A percentile compares a stretch with the other conserved stretches of the same genome.
Evolutionary conservation across 1,140 invertebrate genomes (phyloP).

Genomic region (Formica selysi): DNA sequence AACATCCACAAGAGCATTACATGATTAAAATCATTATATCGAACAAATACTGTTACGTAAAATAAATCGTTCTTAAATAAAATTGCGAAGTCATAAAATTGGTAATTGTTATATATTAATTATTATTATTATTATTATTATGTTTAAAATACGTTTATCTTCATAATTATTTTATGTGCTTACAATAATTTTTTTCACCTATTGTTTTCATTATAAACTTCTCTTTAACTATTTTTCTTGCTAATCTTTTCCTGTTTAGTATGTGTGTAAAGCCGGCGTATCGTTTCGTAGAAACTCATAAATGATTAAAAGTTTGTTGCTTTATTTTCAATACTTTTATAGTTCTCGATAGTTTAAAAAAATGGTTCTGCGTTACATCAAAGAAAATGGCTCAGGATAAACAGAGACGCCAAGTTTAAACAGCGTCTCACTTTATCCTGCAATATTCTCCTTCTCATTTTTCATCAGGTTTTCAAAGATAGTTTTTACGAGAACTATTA

Average conservation of each 20-base stretch:
- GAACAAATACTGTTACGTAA: background rate
- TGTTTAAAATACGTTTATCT: background rate
- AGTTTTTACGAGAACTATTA: background rate
- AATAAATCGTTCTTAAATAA: background rate
- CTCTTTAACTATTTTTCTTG: background rate
- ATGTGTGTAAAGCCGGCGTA: too few relatives aligned
- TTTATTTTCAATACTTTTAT: too few relatives aligned
- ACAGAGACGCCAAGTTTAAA: too few relatives aligned
- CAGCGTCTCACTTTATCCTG: too few relatives aligned
- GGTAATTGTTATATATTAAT: too few relatives aligned
- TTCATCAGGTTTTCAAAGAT: too few relatives aligned
- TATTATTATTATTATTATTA: background rate
- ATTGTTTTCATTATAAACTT: background rate
- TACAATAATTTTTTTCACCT: background rate
- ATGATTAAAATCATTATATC: constrained; percentile 23
- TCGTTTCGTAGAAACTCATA: too few relatives aligned
- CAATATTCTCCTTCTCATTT: too few relatives aligned
- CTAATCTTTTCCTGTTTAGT: too few relatives aligned
- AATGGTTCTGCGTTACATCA: too few relatives aligned
- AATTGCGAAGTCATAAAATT: background rate
- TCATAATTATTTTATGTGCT: background rate
- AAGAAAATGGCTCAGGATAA: too few relatives aligned
- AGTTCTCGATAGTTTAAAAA: too few relatives aligned
- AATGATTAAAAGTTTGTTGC: background rate
- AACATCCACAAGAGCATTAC: background rate